phyloP scores from a whole-genome alignment of 2,113 vertebrate species.

The Rhabdomys dilectus region DNA sequence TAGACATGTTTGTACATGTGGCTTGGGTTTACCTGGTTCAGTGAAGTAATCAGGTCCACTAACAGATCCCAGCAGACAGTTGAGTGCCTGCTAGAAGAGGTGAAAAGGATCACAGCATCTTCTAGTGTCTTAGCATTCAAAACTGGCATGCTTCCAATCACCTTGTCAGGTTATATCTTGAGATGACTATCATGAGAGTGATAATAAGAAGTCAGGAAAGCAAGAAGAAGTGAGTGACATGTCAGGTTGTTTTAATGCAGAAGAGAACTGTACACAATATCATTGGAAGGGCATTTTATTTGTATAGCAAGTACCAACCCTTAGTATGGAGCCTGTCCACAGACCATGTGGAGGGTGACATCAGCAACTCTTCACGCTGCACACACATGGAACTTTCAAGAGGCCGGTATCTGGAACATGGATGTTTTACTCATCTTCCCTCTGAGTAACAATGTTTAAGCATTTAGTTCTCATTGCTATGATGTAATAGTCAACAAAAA shows the following conservation, averaged over 20 bases:
- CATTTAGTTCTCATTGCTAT: not conserved
- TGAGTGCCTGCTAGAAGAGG: not conserved
- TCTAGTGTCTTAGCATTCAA: not conserved
- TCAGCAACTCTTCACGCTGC: not conserved
- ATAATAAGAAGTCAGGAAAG: constrained; percentile 17
- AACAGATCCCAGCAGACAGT: not conserved
- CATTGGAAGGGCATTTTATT: not conserved
- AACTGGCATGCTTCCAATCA: not conserved
- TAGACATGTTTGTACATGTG: not conserved
- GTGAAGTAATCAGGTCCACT: not conserved
- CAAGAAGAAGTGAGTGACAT: not conserved
- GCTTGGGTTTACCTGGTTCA: not conserved
- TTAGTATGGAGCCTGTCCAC: too few species aligned
- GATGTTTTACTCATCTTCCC: not conserved
- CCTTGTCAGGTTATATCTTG: not conserved
- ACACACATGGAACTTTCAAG: not conserved
- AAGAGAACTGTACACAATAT: not conserved
- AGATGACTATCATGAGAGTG: not conserved
- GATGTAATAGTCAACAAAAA: too few species aligned
- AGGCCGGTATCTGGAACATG: not conserved
- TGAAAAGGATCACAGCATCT: not conserved
- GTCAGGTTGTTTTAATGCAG: constrained; percentile 20
- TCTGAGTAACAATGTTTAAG: not conserved
- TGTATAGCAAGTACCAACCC: not conserved
- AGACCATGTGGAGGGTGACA: not conserved